Evolutionary conservation across 2,797 vertebrate genomes (phyloP).

Genomic region (Manis pentadactyla): DNA sequence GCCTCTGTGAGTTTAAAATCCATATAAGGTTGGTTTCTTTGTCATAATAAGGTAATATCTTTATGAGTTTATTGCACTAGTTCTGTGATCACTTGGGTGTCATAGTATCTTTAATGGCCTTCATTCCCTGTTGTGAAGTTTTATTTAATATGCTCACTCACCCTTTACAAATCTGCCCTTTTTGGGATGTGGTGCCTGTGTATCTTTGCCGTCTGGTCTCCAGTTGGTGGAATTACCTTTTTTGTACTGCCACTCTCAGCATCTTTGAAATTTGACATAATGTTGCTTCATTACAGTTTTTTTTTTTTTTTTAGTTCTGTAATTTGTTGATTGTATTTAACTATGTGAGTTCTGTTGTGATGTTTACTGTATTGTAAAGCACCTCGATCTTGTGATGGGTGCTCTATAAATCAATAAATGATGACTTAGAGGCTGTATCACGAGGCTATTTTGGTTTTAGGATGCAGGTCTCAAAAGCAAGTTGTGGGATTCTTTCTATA

Average conservation of each 20-base stretch:
- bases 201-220: constrained; percentile 73
- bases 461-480: constrained; percentile 74
- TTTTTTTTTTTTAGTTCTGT: constrained; percentile 71
- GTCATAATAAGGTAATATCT: constrained; percentile 53
- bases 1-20: constrained; percentile 60
- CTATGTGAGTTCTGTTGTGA: constrained; percentile 81
- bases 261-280: constrained; percentile 75
- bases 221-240: constrained; percentile 75
- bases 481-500: constrained; percentile 48
- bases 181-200: constrained; percentile 66
- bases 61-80: constrained; percentile 56
- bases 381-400: constrained; percentile 77
- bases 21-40: constrained; percentile 52
- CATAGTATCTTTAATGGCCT: constrained; percentile 56
- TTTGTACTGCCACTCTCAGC: constrained; percentile 79
- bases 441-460: constrained; percentile 81
- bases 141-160: constrained; percentile 59
- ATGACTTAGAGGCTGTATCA: constrained; percentile 82
- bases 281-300: constrained; percentile 77
- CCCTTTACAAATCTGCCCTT: constrained; percentile 24
- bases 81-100: constrained; percentile 66
- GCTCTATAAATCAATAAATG: constrained; percentile 84
- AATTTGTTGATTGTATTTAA: constrained; percentile 82
- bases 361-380: constrained; percentile 82
- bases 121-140: constrained; percentile 70